phyloP scores from a whole-genome alignment of 2,888 invertebrate genomes.

The Mythimna albipuncta region DNA sequence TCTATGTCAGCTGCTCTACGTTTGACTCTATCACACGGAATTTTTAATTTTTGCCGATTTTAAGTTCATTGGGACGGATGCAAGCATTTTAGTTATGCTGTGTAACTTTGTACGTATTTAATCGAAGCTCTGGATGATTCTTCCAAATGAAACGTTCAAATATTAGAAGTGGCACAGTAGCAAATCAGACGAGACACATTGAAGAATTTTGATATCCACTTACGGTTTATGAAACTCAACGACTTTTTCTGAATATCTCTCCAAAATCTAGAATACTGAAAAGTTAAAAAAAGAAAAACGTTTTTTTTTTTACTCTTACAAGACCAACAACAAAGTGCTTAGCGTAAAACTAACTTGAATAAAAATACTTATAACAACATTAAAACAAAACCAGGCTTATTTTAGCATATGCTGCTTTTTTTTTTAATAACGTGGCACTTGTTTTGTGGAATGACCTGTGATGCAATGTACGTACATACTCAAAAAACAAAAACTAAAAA shows the following conservation, averaged over 20 bases:
- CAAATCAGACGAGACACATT: background rate
- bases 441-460: too few species aligned
- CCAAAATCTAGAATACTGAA: background rate
- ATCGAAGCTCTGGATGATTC: too few species aligned
- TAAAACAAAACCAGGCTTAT: too few species aligned
- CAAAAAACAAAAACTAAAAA: too few species aligned
- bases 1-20: background rate
- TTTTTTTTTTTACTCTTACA: too few species aligned
- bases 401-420: too few species aligned
- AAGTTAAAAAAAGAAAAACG: background rate
- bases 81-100: background rate
- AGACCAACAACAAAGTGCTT: too few species aligned
- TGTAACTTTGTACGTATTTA: background rate
- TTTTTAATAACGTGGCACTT: too few species aligned
- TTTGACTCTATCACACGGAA: slow-evolving; percentile 19
- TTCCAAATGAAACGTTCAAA: background rate
- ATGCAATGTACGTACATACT: too few species aligned
- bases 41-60: slow-evolving; percentile 30
- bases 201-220: background rate
- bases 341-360: too few species aligned
- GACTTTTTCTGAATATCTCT: background rate
- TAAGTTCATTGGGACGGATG: slow-evolving; percentile 33
- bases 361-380: too few species aligned
- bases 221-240: background rate
- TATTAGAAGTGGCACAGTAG: background rate